Evolutionary conservation across 2,888 invertebrate genomes (phyloP), one percentile per base, ranked within the genome.

Genomic region (Yponomeuta sedellus): DNA sequence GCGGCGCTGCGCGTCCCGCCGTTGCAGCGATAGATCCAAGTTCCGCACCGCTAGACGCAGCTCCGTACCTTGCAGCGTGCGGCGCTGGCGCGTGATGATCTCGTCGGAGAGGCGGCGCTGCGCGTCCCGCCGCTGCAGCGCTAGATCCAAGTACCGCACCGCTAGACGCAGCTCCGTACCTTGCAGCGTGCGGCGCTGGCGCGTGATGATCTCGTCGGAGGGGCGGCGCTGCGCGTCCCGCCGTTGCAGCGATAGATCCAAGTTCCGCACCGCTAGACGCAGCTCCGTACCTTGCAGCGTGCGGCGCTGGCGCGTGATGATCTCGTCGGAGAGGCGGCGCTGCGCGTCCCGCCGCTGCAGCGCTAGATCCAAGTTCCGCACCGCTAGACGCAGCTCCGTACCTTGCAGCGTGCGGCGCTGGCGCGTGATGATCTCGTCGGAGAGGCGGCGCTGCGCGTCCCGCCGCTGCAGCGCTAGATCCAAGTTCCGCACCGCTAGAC

Each of bases 391-490:
- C n/a, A n/a, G n/a, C n/a, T n/a, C 10, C 40, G 75, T 83, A 96
- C 96, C 96, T 92, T 97, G 96, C 73, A 98, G 94, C 56, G 98
- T 92, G 65, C 95, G 93, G 62, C 97, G 91, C 83, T 98, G 98
- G 58, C 97, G 92, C 1, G 96, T 96, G 67, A 98, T 98, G 71
- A 98, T 98, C 82, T 98, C 97, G 79, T 98, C 97, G 71, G 97
- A 96, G 40, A 98, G 93, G 67, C 96, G 94, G 25, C 97, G 92
- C 83, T 97, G n/a, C n/a, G n/a, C n/a, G n/a, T n/a, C n/a, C n/a
- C n/a, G n/a, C n/a, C n/a, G n/a, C n/a, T n/a, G n/a, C n/a, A n/a
- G n/a, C n/a, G n/a, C n/a, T n/a, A n/a, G n/a, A n/a, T n/a, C n/a
- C n/a, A n/a, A n/a, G n/a, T n/a, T n/a, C n/a, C n/a, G 92, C 70